Conservation (phyloP, 1,140 invertebrate species). For the Zeugodacus cucurbitae region DNA sequence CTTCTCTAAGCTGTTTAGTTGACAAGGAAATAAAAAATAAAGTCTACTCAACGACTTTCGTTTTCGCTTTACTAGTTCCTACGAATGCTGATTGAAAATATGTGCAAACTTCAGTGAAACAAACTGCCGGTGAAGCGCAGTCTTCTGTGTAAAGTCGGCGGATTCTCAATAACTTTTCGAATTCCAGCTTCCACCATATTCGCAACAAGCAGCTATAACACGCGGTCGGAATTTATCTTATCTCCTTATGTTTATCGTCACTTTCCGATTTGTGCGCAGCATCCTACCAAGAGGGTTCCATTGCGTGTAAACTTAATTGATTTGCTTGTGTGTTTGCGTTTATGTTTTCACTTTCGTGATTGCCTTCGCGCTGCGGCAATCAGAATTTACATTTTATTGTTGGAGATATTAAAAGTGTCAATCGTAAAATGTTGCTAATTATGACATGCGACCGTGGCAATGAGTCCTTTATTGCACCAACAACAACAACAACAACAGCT, state of each 20-base stretch:
- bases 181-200: not conserved
- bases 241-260: not conserved
- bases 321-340: not conserved
- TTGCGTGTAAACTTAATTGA: not conserved
- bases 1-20: too few relatives aligned
- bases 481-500: not conserved
- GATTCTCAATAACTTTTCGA: too few relatives aligned
- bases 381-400: slow-evolving; percentile 21
- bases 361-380: not conserved
- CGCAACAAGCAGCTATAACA: not conserved
- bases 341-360: slow-evolving; percentile 13
- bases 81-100: too few relatives aligned
- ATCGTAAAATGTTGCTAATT: slow-evolving; percentile 28
- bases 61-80: too few relatives aligned
- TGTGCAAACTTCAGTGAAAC: too few relatives aligned
- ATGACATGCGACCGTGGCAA: not conserved
- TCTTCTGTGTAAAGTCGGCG: too few relatives aligned
- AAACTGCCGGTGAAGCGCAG: too few relatives aligned
- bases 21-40: too few relatives aligned
- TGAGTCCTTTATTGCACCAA: not conserved
- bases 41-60: too few relatives aligned
- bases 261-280: not conserved
- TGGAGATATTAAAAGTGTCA: slow-evolving; percentile 17
- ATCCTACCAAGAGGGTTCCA: not conserved
- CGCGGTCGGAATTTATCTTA: not conserved